Evolutionary conservation across 2,113 vertebrate species (phyloP).

Genomic region (Vicugna pacos): DNA sequence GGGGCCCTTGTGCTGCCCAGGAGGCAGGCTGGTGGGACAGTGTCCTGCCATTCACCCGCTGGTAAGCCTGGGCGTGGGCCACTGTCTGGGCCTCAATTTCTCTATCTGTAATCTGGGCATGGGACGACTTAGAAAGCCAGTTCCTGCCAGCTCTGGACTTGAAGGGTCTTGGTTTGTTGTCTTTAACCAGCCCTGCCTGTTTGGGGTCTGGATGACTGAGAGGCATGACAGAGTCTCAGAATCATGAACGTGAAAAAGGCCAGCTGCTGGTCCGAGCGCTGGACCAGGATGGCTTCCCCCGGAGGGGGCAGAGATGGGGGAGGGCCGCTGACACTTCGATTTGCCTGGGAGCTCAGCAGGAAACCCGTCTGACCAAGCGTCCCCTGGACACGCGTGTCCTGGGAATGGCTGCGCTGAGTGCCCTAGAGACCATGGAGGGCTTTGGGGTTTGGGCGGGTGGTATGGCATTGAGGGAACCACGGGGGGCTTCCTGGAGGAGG

Average conservation of each 20-base stretch:
- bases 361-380: neutral
- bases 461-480: accelerated
- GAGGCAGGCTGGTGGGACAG: accelerated
- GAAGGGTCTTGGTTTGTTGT: accelerated
- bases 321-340: accelerated
- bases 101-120: neutral
- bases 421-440: accelerated
- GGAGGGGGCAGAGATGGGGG: neutral
- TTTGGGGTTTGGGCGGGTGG: neutral
- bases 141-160: neutral
- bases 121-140: accelerated
- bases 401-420: neutral
- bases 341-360: neutral
- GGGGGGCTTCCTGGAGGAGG: slow-evolving; percentile 1
- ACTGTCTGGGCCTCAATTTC: neutral
- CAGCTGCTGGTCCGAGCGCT: accelerated
- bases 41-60: accelerated
- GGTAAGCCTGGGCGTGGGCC: neutral
- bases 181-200: neutral
- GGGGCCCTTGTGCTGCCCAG: neutral
- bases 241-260: accelerated
- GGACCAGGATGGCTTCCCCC: accelerated
- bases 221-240: accelerated
- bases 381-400: neutral
- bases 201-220: too few relatives aligned